phyloP scores from a whole-genome alignment of 1,140 invertebrate genomes.

The Odontomachus brunneus region DNA sequence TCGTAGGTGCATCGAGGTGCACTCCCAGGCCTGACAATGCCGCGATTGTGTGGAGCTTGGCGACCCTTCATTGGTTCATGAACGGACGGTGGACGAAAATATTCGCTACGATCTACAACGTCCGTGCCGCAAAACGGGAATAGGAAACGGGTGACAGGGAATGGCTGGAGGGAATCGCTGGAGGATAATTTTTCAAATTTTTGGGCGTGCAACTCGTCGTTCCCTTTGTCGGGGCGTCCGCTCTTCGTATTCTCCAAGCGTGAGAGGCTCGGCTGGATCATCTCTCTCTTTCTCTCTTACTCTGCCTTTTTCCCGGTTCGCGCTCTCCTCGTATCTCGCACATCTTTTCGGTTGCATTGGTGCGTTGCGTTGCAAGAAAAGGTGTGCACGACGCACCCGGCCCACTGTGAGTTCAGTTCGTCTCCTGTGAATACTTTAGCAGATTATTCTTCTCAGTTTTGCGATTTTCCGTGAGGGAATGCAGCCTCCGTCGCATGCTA shows the following conservation, averaged over 20 bases:
- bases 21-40: slow-evolving; percentile 59
- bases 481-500: too few species aligned
- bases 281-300: not conserved
- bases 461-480: not conserved
- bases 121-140: too few species aligned
- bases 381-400: slow-evolving; percentile 34
- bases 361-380: slow-evolving; percentile 15
- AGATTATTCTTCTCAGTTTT: slow-evolving; percentile 38
- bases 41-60: slow-evolving; percentile 33
- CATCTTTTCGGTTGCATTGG: slow-evolving; percentile 59
- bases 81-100: slow-evolving; percentile 55
- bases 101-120: slow-evolving; percentile 32
- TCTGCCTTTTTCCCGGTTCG: not conserved
- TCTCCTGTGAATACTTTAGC: slow-evolving; percentile 14
- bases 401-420: slow-evolving; percentile 5
- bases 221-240: slow-evolving; percentile 68
- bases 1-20: slow-evolving; percentile 67
- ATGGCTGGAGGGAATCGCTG: too few species aligned
- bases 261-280: slow-evolving; percentile 62
- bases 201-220: slow-evolving; percentile 10
- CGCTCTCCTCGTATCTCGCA: slow-evolving; percentile 38
- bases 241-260: slow-evolving; percentile 55
- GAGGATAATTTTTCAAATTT: slow-evolving; percentile 70
- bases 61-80: slow-evolving; percentile 76
- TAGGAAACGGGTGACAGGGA: not conserved